These are phyloP conservation scores for Mermis nigrescens DNA, from an alignment of 2,888 invertebrate genomes.

Conservation along the genomic window DNA sequence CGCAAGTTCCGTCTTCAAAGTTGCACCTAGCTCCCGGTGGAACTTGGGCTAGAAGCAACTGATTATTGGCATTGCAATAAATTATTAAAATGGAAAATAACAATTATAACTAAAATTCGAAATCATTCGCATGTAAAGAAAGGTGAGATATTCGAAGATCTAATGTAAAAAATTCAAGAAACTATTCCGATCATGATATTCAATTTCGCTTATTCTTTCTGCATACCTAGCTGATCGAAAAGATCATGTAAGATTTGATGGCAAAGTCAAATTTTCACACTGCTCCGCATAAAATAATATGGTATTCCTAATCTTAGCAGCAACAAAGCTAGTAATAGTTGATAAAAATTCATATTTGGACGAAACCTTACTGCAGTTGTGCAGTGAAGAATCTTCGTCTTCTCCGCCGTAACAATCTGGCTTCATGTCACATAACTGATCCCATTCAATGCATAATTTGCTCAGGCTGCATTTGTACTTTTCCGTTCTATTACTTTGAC, in stretches of 20 bases:
- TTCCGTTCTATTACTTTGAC: neutral
- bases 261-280: neutral
- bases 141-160: too few species aligned
- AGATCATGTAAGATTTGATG: neutral
- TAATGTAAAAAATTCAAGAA: too few species aligned
- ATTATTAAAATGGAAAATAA: too few species aligned
- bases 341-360: too few species aligned
- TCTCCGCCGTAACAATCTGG: constrained; percentile 21
- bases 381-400: constrained; percentile 20
- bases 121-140: too few species aligned
- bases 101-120: too few species aligned
- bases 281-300: neutral
- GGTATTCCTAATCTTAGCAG: neutral
- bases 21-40: constrained; percentile 20
- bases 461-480: constrained; percentile 7
- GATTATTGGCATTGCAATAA: too few species aligned
- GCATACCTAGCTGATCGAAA: neutral
- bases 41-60: constrained; percentile 18
- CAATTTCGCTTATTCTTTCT: too few species aligned
- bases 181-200: too few species aligned
- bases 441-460: constrained; percentile 15
- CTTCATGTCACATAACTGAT: constrained; percentile 21
- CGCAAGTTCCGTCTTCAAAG: constrained; percentile 16
- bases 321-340: too few species aligned
- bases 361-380: constrained; percentile 19